Evolutionary conservation across 1,140 invertebrate species (phyloP), one percentile per base, ranked within the genome.

Genomic region (Musca vetustissima): DNA sequence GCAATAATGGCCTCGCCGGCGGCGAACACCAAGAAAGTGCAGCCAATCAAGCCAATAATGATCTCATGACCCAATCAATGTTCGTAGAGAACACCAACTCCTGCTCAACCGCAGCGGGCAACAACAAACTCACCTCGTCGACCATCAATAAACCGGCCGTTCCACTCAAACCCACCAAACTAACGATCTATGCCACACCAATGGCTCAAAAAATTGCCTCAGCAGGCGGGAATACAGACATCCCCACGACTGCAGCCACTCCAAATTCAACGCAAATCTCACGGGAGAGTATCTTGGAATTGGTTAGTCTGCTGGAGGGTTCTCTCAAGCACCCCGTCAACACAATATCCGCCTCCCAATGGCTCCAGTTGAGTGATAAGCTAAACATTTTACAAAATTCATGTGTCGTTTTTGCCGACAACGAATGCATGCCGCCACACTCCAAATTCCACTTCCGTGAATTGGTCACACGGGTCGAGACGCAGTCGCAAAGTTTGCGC

Each of bases 401-500:
- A 69, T 95, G 93, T 80, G 85, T 88, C 48, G 88, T 88, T 49
- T 91, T 92, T 66, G 86, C 86, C 1, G 85, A 86, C 69, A 90
- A 92, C 70, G 85, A 85, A 36, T 88, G 91, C 3, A 91, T 94
- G 71, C 89, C 93, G 19, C 92, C 94, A 17, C 93, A 94, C 76
- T 89, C 92, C 25, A 91, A 95, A 68, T 95, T 97, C 80, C 93
- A 95, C 73, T 91, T 96, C 75, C 89, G 93, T 11, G 94, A 97
- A 78, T 84, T 96, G 66, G 87, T 96, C 4, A 89, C 90, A 0
- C 85, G 91, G 9, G 85, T 98, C 22, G 94, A 96, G 78, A 86
- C 86, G 2, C 92, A 95, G 78, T 91, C 92, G 21, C 87, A 91
- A 71, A 88, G 89, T 73, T 76, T 95, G 66, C 87, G 92, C 53